phyloP scores from a whole-genome alignment of 2,113 vertebrate genomes.

The Stictonetta naevosa region DNA sequence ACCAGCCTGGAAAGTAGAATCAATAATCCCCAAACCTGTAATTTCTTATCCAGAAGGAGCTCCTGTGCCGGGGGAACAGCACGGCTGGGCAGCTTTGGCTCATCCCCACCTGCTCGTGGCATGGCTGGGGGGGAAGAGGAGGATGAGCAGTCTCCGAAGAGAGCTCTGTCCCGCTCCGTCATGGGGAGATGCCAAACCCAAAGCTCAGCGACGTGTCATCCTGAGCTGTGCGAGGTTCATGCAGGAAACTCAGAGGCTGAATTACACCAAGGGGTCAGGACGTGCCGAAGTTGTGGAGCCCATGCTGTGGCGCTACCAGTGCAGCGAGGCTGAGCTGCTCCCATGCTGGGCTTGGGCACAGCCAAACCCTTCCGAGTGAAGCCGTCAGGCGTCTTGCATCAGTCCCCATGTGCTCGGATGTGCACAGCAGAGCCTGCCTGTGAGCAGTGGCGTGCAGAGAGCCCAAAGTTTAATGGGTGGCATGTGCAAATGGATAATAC shows the following conservation, averaged over 20 bases:
- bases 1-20: conserved; percentile 28
- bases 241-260: not conserved
- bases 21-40: conserved; percentile 27
- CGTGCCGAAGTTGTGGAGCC: not conserved
- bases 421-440: not conserved
- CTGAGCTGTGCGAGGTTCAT: fast-evolving
- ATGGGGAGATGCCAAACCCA: not conserved
- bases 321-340: not conserved
- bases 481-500: not conserved
- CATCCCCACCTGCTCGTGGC: not conserved
- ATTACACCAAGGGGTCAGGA: not conserved
- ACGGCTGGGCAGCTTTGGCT: not conserved
- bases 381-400: not conserved
- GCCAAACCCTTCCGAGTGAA: not conserved
- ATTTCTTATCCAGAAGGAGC: conserved; percentile 21
- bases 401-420: fast-evolving
- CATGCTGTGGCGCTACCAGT: not conserved
- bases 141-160: not conserved
- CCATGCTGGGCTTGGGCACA: not conserved
- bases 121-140: not conserved
- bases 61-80: not conserved
- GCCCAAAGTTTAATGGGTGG: not conserved
- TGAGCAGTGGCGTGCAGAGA: fast-evolving
- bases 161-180: not conserved
- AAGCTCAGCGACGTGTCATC: not conserved